Evolutionary conservation across 1,140 invertebrate species (phyloP).

Genomic region (Achroia grisella): DNA sequence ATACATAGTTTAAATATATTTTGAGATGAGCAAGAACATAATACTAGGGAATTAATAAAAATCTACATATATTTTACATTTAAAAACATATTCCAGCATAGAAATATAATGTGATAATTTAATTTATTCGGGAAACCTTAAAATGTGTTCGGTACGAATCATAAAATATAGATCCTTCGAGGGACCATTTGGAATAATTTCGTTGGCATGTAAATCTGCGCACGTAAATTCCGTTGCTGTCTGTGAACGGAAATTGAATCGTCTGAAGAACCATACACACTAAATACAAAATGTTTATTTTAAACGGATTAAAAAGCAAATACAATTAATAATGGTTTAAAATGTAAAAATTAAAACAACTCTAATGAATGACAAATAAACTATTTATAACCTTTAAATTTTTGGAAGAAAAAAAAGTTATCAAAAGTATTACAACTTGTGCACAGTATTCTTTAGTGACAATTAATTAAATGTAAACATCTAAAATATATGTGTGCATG

Average conservation of each 20-base stretch:
- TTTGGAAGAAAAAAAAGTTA: too few relatives aligned
- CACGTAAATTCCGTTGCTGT: conserved; percentile 65
- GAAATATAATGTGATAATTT: conserved; percentile 25
- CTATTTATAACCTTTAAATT: too few relatives aligned
- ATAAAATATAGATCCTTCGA: conserved; percentile 54
- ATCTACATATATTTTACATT: conserved; percentile 11
- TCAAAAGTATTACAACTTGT: too few relatives aligned
- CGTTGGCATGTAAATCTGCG: conserved; percentile 61
- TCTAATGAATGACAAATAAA: too few relatives aligned
- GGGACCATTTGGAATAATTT: conserved; percentile 60
- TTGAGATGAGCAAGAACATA: too few relatives aligned
- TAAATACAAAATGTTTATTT: too few relatives aligned
- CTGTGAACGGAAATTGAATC: conserved; percentile 68
- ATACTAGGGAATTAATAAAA: too few relatives aligned
- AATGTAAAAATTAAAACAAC: neutral
- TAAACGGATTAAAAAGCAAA: too few relatives aligned
- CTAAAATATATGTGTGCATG: conserved; percentile 19
- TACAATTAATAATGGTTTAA: too few relatives aligned
- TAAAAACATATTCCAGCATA: conserved; percentile 13
- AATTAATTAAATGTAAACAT: neutral
- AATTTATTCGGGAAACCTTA: conserved; percentile 8
- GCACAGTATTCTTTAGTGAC: too few relatives aligned
- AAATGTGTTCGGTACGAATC: conserved; percentile 24
- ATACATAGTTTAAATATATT: too few relatives aligned
- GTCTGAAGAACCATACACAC: conserved; percentile 45